phyloP scores from a whole-genome alignment of 1,140 invertebrate species.

The Zaprionus gabonicus region DNA sequence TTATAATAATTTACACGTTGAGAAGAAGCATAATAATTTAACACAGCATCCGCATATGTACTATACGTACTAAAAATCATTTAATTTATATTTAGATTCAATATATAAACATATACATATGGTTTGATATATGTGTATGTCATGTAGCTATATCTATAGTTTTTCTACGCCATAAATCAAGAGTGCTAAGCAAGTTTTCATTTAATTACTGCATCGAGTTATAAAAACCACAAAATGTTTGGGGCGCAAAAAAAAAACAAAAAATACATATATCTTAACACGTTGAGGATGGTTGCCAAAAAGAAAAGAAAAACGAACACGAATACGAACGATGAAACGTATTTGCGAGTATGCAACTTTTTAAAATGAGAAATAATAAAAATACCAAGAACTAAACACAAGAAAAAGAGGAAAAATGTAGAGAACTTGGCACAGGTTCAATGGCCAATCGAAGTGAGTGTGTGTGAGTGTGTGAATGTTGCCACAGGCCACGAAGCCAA shows the following conservation, averaged over 20 bases:
- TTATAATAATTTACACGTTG: neutral
- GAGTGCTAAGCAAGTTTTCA: constrained; percentile 31
- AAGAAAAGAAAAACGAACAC: constrained; percentile 31
- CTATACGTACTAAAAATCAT: neutral
- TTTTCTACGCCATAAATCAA: constrained; percentile 28
- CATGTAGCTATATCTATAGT: neutral
- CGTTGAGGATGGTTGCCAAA: constrained; percentile 60
- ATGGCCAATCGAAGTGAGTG: constrained; percentile 56
- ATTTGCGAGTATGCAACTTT: constrained; percentile 21
- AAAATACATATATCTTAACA: constrained; percentile 57
- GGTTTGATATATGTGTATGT: neutral
- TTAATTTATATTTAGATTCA: neutral
- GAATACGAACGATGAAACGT: constrained; percentile 9
- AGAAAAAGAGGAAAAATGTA: constrained; percentile 29
- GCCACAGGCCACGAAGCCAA: constrained; percentile 43
- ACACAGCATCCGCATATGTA: neutral
- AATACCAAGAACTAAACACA: constrained; percentile 41
- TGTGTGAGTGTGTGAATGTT: constrained; percentile 10
- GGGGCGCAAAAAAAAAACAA: constrained; percentile 39
- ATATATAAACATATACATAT: neutral
- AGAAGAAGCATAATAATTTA: neutral
- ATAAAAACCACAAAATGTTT: constrained; percentile 62
- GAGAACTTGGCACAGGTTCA: constrained; percentile 74
- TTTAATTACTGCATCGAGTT: constrained; percentile 56
- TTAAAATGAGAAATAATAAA: constrained; percentile 21